These are phyloP conservation scores for Diploptera punctata DNA, from an alignment of 2,888 invertebrate species.

Conservation along the genomic window DNA sequence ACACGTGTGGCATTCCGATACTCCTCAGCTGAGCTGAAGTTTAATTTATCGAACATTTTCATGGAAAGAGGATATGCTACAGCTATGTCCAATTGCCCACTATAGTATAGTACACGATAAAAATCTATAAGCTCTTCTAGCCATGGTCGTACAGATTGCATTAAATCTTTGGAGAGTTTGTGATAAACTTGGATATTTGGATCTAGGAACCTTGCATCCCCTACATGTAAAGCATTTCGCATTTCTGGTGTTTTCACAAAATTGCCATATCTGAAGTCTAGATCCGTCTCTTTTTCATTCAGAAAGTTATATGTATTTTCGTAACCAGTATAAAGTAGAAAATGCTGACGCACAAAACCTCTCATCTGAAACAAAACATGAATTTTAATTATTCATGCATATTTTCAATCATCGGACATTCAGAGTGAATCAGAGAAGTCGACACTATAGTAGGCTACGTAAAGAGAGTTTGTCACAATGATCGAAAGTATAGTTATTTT, in stretches of 20 bases:
- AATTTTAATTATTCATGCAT: too few relatives aligned
- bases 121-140: constrained; percentile 62
- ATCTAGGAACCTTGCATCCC: constrained; percentile 59
- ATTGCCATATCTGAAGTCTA: neutral
- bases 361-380: too few relatives aligned
- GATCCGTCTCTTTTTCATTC: too few relatives aligned
- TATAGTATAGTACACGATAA: constrained; percentile 54
- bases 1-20: constrained; percentile 48
- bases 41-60: constrained; percentile 51
- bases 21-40: constrained; percentile 51
- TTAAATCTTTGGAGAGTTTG: constrained; percentile 61
- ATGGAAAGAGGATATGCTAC: constrained; percentile 55
- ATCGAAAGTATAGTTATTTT: too few relatives aligned
- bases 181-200: constrained; percentile 59
- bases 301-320: too few relatives aligned
- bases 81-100: constrained; percentile 57
- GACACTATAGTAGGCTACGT: too few relatives aligned
- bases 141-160: constrained; percentile 64
- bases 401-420: too few relatives aligned
- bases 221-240: constrained; percentile 61
- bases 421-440: too few relatives aligned
- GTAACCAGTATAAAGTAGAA: too few relatives aligned
- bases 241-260: constrained; percentile 58
- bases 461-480: too few relatives aligned
- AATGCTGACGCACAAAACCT: too few relatives aligned